Evolutionary conservation across 2,113 vertebrate species (phyloP).

Genomic region (Leptobrachium ailaonicum): DNA sequence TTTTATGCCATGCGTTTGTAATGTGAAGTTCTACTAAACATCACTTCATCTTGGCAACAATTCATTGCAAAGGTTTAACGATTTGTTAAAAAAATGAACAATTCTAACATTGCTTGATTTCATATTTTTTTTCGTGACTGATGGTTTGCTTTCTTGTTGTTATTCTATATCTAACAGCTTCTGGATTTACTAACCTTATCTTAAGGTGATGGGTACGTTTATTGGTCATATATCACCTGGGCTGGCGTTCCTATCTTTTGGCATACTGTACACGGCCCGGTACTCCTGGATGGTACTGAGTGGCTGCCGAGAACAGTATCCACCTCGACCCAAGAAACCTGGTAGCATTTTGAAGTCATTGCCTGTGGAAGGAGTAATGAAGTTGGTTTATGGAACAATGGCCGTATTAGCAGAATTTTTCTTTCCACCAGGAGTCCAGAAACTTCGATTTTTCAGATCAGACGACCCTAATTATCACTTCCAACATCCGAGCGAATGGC

Average conservation of each 20-base stretch:
- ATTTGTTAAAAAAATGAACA: too few species aligned
- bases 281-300: conserved; percentile 47
- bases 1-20: too few species aligned
- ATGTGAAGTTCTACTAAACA: too few species aligned
- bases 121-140: too few species aligned
- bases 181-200: background rate
- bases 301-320: conserved; percentile 34
- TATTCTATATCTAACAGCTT: background rate
- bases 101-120: too few species aligned
- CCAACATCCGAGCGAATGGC: conserved; percentile 46
- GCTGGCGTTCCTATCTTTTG: conserved; percentile 48
- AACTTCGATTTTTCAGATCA: conserved; percentile 21
- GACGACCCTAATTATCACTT: conserved; percentile 38
- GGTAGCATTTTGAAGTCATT: conserved; percentile 17
- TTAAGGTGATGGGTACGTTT: conserved; percentile 44
- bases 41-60: too few species aligned
- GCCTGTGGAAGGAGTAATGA: conserved; percentile 42
- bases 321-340: background rate
- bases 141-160: background rate
- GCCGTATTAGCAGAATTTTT: conserved; percentile 48
- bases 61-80: too few species aligned
- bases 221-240: conserved; percentile 52
- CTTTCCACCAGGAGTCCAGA: conserved; percentile 48
- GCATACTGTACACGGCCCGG: conserved; percentile 28
- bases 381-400: conserved; percentile 37